Conservation (phyloP, 2,113 vertebrate species). For the Protomyctophum bolini region DNA sequence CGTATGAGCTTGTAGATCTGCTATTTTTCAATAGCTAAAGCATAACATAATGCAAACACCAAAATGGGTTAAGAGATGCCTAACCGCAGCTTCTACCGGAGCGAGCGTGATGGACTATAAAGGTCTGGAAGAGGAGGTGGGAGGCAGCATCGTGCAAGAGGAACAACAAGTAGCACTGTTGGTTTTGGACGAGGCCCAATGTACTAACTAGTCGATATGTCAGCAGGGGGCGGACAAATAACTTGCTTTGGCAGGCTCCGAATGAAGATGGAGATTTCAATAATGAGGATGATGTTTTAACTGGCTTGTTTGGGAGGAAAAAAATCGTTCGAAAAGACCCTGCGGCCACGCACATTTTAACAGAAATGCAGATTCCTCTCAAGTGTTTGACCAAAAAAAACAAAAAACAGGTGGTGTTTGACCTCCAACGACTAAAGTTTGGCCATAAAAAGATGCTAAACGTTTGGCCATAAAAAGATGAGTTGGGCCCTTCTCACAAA, state of each 20-base stretch:
- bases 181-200: constrained; percentile 37
- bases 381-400: background rate
- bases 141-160: background rate
- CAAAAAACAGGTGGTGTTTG: no score
- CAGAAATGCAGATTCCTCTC: background rate
- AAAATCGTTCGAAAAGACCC: background rate
- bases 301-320: background rate
- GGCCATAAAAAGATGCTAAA: constrained; percentile 7
- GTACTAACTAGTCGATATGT: constrained; percentile 25
- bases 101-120: background rate
- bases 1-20: no score
- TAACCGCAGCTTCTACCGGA: background rate
- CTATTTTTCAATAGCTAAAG: no score
- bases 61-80: background rate
- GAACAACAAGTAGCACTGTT: constrained; percentile 33
- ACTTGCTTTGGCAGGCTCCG: constrained; percentile 32
- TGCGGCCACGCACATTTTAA: background rate
- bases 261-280: constrained; percentile 12
- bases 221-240: constrained; percentile 19
- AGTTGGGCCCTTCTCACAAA: background rate
- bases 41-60: no score
- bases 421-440: background rate
- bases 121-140: constrained; percentile 4
- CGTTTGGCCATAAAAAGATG: background rate
- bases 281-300: constrained; percentile 15